Base-by-base conservation (phyloP, 1,140 invertebrate genomes). In the Chymomyza costata region DNA sequence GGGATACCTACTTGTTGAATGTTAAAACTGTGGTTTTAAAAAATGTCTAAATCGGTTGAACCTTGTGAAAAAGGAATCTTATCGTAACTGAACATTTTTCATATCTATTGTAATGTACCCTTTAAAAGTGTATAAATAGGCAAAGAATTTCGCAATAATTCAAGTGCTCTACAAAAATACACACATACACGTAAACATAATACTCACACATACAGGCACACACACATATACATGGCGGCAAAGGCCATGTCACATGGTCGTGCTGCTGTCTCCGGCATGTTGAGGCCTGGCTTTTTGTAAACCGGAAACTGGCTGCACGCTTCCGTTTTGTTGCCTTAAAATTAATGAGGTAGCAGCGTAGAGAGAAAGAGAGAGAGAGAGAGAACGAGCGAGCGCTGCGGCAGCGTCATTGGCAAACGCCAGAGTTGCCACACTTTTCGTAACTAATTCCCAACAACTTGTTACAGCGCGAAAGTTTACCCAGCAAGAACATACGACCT, bases 391-490 rank as follows among this genome's bases (percentile, higher is more conserved):
- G 19, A 5, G 6, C 13, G 18, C 3, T 7, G n/a, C 17, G 17
- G 55, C 28, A 28, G 44, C 35, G 28, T 30, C n/a, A n/a, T n/a
- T n/a, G n/a, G n/a, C n/a, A n/a, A n/a, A n/a, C 25, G 5, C 25
- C 50, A 55, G 73, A 57, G 67, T 67, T 78, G 71, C 73, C 71
- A 78, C 71, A 78, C 73, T 78, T 78, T 78, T 64, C 71, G 63
- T 73, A 78, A 78, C 71, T 78, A 80, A 78, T 78, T 78, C 65
- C 55, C 59, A 74, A 71, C 69, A 74, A 74, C 69, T 74, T 74
- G 69, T 74, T 74, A 74, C 69, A 60, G 69, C 52, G 66, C 73
- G 54, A 78, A 78, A 78, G 47, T 78, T 78, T 78, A 60, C 43
- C 55, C 34, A 44, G 31, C 52, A 47, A 53, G 63, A 54, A 57